Percentiles rank a stretch among this genome's conserved stretches.
These are phyloP conservation scores for Melanotaenia boesemani DNA, from an alignment of 2,797 vertebrate genomes.

Conservation along the genomic window DNA sequence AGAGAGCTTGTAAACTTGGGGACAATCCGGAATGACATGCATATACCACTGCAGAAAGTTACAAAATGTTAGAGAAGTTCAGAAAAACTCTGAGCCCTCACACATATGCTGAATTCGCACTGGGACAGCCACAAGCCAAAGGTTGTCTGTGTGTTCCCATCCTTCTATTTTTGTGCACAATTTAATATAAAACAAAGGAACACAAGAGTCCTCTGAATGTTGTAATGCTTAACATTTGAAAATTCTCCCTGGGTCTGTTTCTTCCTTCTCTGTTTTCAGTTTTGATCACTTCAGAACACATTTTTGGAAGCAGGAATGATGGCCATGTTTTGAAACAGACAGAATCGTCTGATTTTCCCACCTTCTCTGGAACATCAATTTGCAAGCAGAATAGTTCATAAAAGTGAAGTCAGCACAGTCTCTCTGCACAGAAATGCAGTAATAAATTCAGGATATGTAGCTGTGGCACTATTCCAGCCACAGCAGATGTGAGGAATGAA, in stretches of 20 bases:
- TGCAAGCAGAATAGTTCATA: no score
- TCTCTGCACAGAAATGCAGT: not conserved
- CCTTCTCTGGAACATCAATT: not conserved
- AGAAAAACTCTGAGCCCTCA: not conserved
- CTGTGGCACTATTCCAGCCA: not conserved
- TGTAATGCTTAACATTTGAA: not conserved
- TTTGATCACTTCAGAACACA: not conserved
- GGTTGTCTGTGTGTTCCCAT: not conserved
- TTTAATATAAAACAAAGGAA: not conserved
- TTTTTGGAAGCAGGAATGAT: not conserved
- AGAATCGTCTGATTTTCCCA: not conserved
- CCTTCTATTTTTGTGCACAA: not conserved
- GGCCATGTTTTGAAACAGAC: not conserved
- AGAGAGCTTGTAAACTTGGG: no score
- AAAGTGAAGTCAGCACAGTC: not conserved
- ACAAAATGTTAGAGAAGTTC: not conserved
- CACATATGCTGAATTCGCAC: not conserved
- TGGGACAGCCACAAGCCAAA: not conserved
- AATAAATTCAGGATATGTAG: not conserved
- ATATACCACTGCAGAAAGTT: not conserved
- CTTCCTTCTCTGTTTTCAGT: not conserved
- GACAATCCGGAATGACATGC: not conserved
- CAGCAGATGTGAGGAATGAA: no score
- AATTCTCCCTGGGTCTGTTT: not conserved
- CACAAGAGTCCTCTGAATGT: not conserved